Base-by-base conservation (phyloP, 2,113 vertebrate species). In the Coreoperca whiteheadi region DNA sequence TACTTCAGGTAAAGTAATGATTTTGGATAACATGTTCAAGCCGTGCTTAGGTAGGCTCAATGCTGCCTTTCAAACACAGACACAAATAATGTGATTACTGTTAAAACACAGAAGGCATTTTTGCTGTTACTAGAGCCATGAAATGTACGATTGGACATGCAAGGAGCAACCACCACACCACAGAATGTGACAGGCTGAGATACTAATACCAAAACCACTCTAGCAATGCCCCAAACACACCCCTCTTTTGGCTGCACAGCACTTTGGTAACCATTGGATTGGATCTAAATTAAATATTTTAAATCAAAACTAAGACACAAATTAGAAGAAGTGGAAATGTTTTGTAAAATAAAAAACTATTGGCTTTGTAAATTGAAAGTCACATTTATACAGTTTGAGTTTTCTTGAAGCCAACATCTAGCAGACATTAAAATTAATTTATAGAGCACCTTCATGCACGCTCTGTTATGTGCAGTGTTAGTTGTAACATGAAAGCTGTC, bases 1-100 rank as follows among this genome's bases (percentile, higher is more conserved):
- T 93, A 94, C 67, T 95, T 96, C 92, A 96, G 96, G 96, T 96
- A 89, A 88, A 77, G 37, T 15, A 43, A 12, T 18, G 16, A 21
- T 65, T 73, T 56, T 10, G 7, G 21, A 48, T 69, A 11, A 37
- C 2, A 41, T 14, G 1, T 8, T 59, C 16, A 41, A 34, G n/a
- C 41, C 0, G 8, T 15, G 11, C 46, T 25, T 6, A 61, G 8
- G 0, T 2, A 15, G 1, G 2, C 8, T 61, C 23, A 21, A 61
- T 61, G 41, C 54, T 53, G n/a, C 6, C 32, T 51, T n/a, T 60
- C 61, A 66, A 14, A 39, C 25, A 32, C 8, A 1, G 39, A 67
- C 18, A 23, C 9, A 56, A 48, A 48, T 11, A 64, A 25, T 23
- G 43, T 16, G 23, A 48, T 23, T 37, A 3, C 23, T 15, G n/a